Evolutionary conservation across 2,888 invertebrate genomes (phyloP), one percentile per base, ranked within the genome.

Genomic region (Drosophila ezoana): DNA sequence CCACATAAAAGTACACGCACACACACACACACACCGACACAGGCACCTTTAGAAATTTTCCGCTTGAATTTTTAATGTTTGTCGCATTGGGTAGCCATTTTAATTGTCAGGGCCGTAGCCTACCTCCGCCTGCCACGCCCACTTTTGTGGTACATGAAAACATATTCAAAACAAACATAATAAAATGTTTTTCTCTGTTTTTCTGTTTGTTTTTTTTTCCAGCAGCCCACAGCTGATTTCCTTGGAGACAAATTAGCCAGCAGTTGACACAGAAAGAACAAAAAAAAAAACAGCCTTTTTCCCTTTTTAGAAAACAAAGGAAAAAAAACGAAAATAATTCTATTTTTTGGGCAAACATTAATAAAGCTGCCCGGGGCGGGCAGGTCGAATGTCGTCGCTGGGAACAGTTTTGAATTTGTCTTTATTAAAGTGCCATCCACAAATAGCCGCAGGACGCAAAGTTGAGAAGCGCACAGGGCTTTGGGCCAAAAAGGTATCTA

Each of bases 211-310:
- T 60, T 59, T 51, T 37, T 18, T 43, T 51, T 58, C 23, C 65
- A 71, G 54, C 45, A 53, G 59, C 66, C 83, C 86, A 64, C 74
- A 81, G 67, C 73, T 88, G 81, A 86, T 86, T 86, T 88, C 88
- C 86, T 86, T 58, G 69, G 86, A 88, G 86, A 84, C 81, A 84
- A 80, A 88, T 86, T 88, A 86, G 81, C 72, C 64, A 69, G 63
- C 67, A 80, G 83, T 82, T 85, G 82, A 82, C 79, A 72, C 70
- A 63, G 18, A 71, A 58, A 52, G 33, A 58, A 33, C 48, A 40
- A 62, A 18, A 58, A 53, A 49, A 41, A 52, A 52, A 51, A 52
- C 65, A 40, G 49, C 28, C 52, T 44, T 53, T 49, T 44, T 33
- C 23, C 47, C 41, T 59, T 40, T n/a, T 64, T 57, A 32, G 56